Evolutionary conservation across 1,140 invertebrate species (phyloP), one percentile per base, ranked within the genome.

Genomic region (Oreohelix idahoensis): DNA sequence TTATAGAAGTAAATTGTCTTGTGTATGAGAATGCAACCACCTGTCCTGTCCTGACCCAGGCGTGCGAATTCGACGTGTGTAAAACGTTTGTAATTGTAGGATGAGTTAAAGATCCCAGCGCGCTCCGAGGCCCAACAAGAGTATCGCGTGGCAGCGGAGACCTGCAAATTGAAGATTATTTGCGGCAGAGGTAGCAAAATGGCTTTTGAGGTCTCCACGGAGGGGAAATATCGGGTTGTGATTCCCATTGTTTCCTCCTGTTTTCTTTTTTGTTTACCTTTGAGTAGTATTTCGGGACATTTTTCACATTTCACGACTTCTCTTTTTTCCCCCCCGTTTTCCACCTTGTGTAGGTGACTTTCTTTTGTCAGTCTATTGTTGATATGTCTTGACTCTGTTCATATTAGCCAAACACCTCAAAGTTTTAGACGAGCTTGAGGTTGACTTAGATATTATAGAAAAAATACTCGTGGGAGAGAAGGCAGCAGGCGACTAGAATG

Each of bases 51-150:
- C 36, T 15, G 15, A 23, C 2, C 20, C 17, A 8, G 71, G 38
- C 71, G 71, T 73, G 71, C 71, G 71, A 73, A 73, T 36, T 39
- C 5, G 38, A 73, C 71, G 35, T 38, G 15, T 73, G 71, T 36
- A 73, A 45, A 66, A 45, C 38, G 36, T 5, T 11, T 35, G 71
- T 73, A 73, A 42, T 73, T 26, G 71, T 0, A n/a, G 36, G 71
- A 73, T 73, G 71, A 42, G 71, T 29, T 32, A 39, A 39, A 73
- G 36, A 45, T 26, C 39, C 39, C 4, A 45, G 42, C 4, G 4
- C 39, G 71, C 17, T n/a, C 38, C 20, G 11, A 10, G 71, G 38
- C 17, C 71, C 1, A 36, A 42, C 71, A 73, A 45, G 71, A 29
- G 38, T 73, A 73, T 73, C 71, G 23, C 38, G 71, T 73, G 71